Conservation (phyloP, 2,797 vertebrate species). For the Enteromius anoplus region DNA sequence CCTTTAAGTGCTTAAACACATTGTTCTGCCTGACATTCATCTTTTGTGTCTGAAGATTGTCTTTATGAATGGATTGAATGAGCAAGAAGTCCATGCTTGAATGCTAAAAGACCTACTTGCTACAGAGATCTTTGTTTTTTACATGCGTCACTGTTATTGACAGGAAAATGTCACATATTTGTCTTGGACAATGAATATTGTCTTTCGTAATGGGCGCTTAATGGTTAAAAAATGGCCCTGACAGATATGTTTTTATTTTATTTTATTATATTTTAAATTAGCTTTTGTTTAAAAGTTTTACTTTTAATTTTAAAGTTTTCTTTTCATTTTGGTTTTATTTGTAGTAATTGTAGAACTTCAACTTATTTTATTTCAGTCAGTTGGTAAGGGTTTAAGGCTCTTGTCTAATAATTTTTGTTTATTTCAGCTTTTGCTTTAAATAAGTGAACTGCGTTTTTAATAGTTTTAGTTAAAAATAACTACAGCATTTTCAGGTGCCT, state of each 20-base stretch:
- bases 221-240: neutral
- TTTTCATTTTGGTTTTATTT: neutral
- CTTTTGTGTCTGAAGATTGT: neutral
- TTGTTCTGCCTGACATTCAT: conserved; percentile 5
- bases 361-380: neutral
- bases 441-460: neutral
- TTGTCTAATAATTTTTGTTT: neutral
- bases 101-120: neutral
- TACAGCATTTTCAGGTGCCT: neutral
- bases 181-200: neutral
- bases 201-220: neutral
- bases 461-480: neutral
- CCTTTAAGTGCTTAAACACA: neutral
- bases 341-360: neutral
- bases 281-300: neutral
- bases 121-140: neutral
- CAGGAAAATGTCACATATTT: neutral
- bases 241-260: too few species aligned
- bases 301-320: neutral
- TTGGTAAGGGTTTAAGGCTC: neutral
- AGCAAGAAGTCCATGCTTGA: neutral
- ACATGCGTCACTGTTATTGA: neutral
- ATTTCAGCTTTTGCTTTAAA: neutral
- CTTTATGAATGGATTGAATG: neutral
- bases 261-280: neutral